Evolutionary conservation across 2,113 vertebrate genomes (phyloP), one percentile per base, ranked within the genome.

Genomic region (Morphnarchus princeps): DNA sequence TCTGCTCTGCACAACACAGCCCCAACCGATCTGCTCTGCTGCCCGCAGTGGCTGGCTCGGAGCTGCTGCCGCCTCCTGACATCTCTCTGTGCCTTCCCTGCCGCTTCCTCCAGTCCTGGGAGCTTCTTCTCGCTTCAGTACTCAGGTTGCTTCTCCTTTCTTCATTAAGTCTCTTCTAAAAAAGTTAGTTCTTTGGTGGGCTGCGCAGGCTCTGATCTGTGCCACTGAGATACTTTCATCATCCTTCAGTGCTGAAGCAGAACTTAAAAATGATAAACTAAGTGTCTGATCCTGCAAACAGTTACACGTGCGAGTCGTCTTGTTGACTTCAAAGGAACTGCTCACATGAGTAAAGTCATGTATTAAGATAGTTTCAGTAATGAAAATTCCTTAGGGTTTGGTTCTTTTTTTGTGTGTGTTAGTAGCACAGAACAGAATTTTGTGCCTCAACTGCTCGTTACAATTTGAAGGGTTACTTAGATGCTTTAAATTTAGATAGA

Each of bases 231-330:
- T 5, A 25, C 80, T 77, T 65, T 66, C 58, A 82, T 89, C 70
- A 82, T 66, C 74, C 85, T 36, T 81, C 85, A 76, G 57, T 59
- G 42, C 90, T 59, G 52, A 72, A 67, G 59, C 47, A 87, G 87
- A 87, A 79, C 66, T 87, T 71, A 78, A 66, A 79, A 79, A 83
- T 79, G 59, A 91, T 94, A 83, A 88, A 84, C 84, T 70, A 45
- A 79, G 61, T 43, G 79, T 88, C 85, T 92, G 67, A 74, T 89
- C 84, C 84, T 3, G 1, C 73, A 70, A 58, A 79, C 54, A 57
- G 67, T 50, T 92, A 84, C 93, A 92, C 45, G 16, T 59, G 70
- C 25, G 42, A 69, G 83, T 69, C 29, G 25, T 54, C 59, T 38
- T 62, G 78, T 87, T 62, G 83, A 50, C 89, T 91, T 94, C 83